Percentiles rank a stretch among this genome's conserved stretches.
These are phyloP conservation scores for Erebia palarica DNA, from an alignment of 2,888 invertebrate genomes.

Conservation along the genomic window DNA sequence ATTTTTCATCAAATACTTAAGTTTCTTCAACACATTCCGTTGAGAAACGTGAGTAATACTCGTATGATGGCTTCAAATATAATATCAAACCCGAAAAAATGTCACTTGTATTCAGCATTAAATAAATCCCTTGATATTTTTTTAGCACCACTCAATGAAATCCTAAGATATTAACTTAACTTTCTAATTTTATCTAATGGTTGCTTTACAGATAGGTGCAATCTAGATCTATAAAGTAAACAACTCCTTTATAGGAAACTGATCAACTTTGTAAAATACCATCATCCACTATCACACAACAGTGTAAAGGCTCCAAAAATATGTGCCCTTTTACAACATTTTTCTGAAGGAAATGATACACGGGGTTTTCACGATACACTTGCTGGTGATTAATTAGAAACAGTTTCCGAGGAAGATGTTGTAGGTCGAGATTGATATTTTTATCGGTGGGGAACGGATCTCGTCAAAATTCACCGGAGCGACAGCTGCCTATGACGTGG, in stretches of 20 bases:
- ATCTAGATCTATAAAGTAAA: too few relatives aligned
- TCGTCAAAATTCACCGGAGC: slow-evolving; percentile 57
- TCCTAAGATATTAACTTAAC: too few relatives aligned
- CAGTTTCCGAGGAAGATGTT: slow-evolving; percentile 25
- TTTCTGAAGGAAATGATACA: slow-evolving; percentile 16
- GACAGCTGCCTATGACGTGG: slow-evolving; percentile 72
- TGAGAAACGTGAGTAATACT: neutral
- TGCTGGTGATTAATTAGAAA: slow-evolving; percentile 31
- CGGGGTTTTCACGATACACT: slow-evolving; percentile 20
- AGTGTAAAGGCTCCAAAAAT: neutral
- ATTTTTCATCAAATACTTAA: too few relatives aligned
- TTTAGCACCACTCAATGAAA: neutral
- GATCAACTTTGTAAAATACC: neutral
- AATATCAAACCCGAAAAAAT: neutral
- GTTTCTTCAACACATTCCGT: neutral
- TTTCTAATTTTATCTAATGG: too few relatives aligned
- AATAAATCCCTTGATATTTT: neutral
- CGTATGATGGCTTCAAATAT: neutral
- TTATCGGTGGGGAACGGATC: slow-evolving; percentile 55
- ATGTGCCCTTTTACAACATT: slow-evolving; percentile 3
- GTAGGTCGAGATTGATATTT: slow-evolving; percentile 52
- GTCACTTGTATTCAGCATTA: neutral
- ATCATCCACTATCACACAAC: neutral
- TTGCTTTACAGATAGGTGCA: too few relatives aligned
- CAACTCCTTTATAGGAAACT: too few relatives aligned